Percentiles rank a stretch among this genome's conserved stretches.
Evolutionary conservation across 1,140 invertebrate genomes (phyloP).

Genomic region (Euura lappo): DNA sequence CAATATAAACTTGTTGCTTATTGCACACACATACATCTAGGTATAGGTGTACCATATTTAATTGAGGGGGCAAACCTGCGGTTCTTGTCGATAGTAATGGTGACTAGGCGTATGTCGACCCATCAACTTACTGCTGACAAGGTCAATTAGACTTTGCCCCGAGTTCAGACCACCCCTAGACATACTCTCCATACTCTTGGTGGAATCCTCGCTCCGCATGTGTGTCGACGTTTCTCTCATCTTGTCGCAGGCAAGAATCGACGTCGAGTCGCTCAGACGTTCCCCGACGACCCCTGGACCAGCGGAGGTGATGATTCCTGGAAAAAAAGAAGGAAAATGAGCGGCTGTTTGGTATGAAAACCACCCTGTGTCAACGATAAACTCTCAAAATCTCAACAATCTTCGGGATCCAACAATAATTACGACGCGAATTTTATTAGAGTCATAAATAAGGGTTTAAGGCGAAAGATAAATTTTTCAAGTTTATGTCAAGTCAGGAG

Average conservation of each 20-base stretch:
- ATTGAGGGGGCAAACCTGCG: background rate
- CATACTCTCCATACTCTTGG: conserved; percentile 54
- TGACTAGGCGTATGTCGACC: conserved; percentile 53
- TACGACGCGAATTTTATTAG: no score
- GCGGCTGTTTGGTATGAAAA: conserved; percentile 25
- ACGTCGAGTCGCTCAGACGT: conserved; percentile 53
- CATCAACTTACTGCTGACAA: conserved; percentile 57
- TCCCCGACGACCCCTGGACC: conserved; percentile 57
- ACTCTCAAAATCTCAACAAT: no score
- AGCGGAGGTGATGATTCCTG: conserved; percentile 65
- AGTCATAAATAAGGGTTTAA: no score
- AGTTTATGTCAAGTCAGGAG: no score
- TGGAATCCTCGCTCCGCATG: conserved; percentile 54
- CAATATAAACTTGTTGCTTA: no score
- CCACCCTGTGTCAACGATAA: conserved; percentile 38
- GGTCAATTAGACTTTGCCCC: conserved; percentile 56
- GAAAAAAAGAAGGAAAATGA: conserved; percentile 27
- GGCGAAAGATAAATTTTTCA: no score
- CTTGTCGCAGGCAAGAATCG: conserved; percentile 40
- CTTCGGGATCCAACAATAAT: no score
- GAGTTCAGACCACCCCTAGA: conserved; percentile 46
- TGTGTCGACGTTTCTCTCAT: conserved; percentile 56
- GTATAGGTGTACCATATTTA: no score
- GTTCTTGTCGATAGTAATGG: conserved; percentile 52
- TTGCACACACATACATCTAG: no score